A percentile compares a stretch with the other conserved stretches of the same genome.
phyloP scores from a whole-genome alignment of 2,113 vertebrate species.

The Caranx melampygus region DNA sequence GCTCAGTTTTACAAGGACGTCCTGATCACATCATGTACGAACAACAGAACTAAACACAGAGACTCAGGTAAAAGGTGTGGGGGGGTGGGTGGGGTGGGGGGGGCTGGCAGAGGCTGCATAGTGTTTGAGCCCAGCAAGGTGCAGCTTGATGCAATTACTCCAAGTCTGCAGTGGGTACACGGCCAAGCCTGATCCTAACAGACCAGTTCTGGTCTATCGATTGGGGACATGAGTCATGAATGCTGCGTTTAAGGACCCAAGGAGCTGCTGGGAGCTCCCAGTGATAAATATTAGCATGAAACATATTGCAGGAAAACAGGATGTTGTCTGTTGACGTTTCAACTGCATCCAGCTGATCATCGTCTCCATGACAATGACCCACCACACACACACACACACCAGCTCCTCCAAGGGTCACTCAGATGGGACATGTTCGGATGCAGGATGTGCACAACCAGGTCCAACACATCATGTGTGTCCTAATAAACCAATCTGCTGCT shows the following conservation, averaged over 20 bases:
- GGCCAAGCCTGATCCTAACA: constrained; percentile 14
- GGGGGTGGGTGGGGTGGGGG: too few relatives aligned
- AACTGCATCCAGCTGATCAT: not conserved
- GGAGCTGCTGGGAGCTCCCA: constrained; percentile 15
- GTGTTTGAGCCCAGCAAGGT: too few relatives aligned
- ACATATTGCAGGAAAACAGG: not conserved
- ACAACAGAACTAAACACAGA: too few relatives aligned
- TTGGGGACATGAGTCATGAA: constrained; percentile 44
- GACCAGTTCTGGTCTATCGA: constrained; percentile 54
- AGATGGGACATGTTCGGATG: not conserved
- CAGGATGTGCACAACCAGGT: constrained; percentile 9
- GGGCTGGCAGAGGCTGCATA: too few relatives aligned
- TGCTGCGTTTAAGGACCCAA: constrained; percentile 31
- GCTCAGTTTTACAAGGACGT: too few relatives aligned
- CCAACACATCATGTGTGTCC: constrained; percentile 4
- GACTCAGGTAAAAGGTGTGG: too few relatives aligned
- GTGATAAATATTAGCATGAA: constrained; percentile 24
- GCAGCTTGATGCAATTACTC: not conserved
- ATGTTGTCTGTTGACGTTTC: not conserved
- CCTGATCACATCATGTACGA: too few relatives aligned
- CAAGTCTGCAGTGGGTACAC: not conserved
- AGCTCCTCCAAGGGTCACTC: not conserved
- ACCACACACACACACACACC: too few relatives aligned
- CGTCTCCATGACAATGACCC: too few relatives aligned
- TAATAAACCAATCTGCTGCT: constrained; percentile 26